Percentiles rank a stretch among this genome's conserved stretches.
Evolutionary conservation across 2,888 invertebrate species (phyloP).

Genomic region (Andrena minutula): DNA sequence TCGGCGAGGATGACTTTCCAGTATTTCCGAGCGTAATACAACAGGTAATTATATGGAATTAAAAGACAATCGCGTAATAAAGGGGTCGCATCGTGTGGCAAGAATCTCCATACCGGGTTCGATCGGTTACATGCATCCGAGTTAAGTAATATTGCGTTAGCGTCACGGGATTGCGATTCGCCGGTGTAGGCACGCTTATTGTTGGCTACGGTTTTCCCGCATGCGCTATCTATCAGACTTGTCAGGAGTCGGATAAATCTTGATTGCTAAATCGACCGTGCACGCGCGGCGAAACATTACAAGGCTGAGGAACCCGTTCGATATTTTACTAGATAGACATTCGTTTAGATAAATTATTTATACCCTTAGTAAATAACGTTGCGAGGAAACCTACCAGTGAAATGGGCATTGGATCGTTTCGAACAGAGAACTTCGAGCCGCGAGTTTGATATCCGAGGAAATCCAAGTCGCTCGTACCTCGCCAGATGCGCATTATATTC

Average conservation of each 20-base stretch:
- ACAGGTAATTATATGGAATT: background rate
- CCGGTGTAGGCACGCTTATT: background rate
- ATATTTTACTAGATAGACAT: background rate
- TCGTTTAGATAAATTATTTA: background rate
- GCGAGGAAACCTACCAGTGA: background rate
- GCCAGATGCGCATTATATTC: too few species aligned
- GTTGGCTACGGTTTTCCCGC: background rate
- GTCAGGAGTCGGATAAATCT: slow-evolving; percentile 4
- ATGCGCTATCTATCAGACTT: background rate
- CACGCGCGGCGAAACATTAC: background rate
- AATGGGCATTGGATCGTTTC: background rate
- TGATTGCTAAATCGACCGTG: slow-evolving; percentile 12
- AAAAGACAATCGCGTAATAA: background rate
- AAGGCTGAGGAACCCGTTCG: background rate
- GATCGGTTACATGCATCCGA: background rate
- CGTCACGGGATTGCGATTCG: background rate
- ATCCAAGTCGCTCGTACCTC: too few species aligned
- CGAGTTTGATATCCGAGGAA: too few species aligned
- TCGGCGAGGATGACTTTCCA: too few species aligned
- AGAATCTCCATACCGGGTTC: background rate
- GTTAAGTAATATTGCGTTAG: slow-evolving; percentile 8
- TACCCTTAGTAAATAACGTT: background rate
- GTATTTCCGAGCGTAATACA: too few species aligned
- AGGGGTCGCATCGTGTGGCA: background rate
- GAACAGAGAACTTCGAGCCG: background rate